Base-by-base conservation (phyloP, 2,113 vertebrate genomes). In the Aldabrachelys gigantea region DNA sequence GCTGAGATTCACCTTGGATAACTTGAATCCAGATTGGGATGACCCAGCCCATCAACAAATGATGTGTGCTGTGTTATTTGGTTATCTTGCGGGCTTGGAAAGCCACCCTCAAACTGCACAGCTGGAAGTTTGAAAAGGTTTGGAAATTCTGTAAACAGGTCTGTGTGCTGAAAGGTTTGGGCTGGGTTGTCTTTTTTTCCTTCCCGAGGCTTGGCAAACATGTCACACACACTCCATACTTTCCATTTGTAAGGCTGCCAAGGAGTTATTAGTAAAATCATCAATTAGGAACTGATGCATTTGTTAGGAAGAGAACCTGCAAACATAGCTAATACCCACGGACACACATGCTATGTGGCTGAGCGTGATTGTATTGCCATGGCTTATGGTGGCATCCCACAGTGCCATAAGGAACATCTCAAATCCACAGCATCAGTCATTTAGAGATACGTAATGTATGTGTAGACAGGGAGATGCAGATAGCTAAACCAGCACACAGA, bases 1-100 rank as follows among this genome's bases (percentile, higher is more conserved):
- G 83, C 85, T 24, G 84, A 90, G 57, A 54, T 83, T 94, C 59
- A 89, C 92, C 96, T 96, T 95, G 94, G 89, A 97, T 97, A 98
- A 97, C 95, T 96, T 1, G 0, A 65, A 85, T 69, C 0, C 0
- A 52, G 53, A 75, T 84, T 84, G 85, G 91, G 65, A 93, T 75
- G 65, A 85, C 88, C 87, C 84, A 89, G 96, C 86, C 92, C 78
- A 19, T 82, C 81, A 69, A 0, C 3, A 80, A 82, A 78, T 89
- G 53, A 31, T 22, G 87, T 31, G 6, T 76, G 92, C 82, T 78
- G 54, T 79, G 54, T 89, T 88, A 21, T 91, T 91, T 8, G 7
- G 7, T 19, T 88, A 4, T 54, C 41, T 94, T 56, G 14, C 65
- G 54, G 35, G 17, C 59, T 82, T 89, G 83, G 89, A n/a, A 52